Evolutionary conservation across 2,113 vertebrate genomes (phyloP).

Genomic region (Stictonetta naevosa): DNA sequence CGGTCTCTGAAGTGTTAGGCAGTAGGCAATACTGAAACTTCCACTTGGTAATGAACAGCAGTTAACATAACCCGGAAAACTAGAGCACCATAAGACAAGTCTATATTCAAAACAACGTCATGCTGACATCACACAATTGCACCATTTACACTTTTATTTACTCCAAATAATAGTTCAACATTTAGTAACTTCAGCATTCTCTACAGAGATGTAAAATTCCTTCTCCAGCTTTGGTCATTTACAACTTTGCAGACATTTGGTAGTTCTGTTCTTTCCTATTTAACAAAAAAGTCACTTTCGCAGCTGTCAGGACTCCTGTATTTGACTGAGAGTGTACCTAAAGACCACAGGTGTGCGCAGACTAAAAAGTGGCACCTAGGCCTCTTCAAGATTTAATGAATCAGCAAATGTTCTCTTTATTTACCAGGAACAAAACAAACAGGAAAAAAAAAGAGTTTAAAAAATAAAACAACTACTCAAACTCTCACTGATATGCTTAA

Average conservation of each 20-base stretch:
- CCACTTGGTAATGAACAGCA: slow-evolving; percentile 80
- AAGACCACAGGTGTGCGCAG: slow-evolving; percentile 37
- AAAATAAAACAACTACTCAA: slow-evolving; percentile 26
- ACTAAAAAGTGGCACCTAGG: slow-evolving; percentile 32
- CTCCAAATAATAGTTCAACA: slow-evolving; percentile 74
- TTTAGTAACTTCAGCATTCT: slow-evolving; percentile 76
- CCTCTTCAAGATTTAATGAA: slow-evolving; percentile 38
- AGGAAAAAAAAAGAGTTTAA: background rate
- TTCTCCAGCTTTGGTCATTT: slow-evolving; percentile 72
- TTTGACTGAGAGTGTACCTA: slow-evolving; percentile 61
- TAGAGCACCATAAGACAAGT: slow-evolving; percentile 82
- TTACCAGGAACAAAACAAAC: slow-evolving; percentile 63
- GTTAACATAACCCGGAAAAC: slow-evolving; percentile 82
- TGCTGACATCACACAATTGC: slow-evolving; percentile 82
- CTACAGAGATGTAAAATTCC: slow-evolving; percentile 76
- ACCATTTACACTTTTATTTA: slow-evolving; percentile 81
- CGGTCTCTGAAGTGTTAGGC: slow-evolving; percentile 29
- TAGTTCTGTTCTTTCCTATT: slow-evolving; percentile 62
- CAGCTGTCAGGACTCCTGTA: slow-evolving; percentile 53
- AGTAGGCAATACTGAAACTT: slow-evolving; percentile 74
- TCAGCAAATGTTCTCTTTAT: slow-evolving; percentile 23
- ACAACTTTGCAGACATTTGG: slow-evolving; percentile 66
- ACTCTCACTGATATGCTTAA: slow-evolving; percentile 56
- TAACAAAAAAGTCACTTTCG: slow-evolving; percentile 51
- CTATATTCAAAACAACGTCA: slow-evolving; percentile 83